A percentile compares a stretch with the other conserved stretches of the same genome.
Evolutionary conservation across 2,888 invertebrate species (phyloP).

Genomic region (Petrolisthes cinctipes): DNA sequence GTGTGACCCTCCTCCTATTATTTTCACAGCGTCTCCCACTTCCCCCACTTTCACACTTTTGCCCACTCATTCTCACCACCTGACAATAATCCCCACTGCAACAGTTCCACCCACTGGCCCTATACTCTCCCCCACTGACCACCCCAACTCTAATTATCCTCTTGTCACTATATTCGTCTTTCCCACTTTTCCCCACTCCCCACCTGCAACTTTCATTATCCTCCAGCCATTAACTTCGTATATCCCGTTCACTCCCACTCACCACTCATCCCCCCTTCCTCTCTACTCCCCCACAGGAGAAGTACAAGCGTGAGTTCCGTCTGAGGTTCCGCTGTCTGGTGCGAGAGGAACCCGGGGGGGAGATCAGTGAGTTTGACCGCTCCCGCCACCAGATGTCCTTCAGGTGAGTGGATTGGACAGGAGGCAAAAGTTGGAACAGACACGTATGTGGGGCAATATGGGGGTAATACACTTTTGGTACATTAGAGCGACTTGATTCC

Average conservation of each 20-base stretch:
- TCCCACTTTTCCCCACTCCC: not conserved
- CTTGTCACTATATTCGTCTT: not conserved
- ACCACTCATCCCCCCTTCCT: too few relatives aligned
- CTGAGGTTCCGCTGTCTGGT: constrained; percentile 73
- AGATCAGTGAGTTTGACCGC: constrained; percentile 44
- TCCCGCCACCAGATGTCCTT: constrained; percentile 46
- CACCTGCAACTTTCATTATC: not conserved
- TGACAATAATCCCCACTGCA: not conserved
- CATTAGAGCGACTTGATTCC: too few relatives aligned
- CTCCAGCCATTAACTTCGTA: too few relatives aligned
- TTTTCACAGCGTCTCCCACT: not conserved
- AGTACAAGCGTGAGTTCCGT: constrained; percentile 83
- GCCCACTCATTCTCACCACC: not conserved
- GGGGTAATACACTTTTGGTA: too few relatives aligned
- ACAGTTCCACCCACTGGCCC: not conserved
- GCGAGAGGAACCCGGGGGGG: constrained; percentile 7
- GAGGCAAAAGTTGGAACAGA: not conserved
- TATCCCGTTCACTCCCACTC: too few relatives aligned
- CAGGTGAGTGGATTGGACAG: constrained; percentile 29
- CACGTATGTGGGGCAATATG: not conserved
- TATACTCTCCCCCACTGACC: too few relatives aligned
- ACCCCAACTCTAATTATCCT: too few relatives aligned
- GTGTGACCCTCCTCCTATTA: not conserved
- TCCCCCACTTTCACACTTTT: not conserved
- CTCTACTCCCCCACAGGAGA: constrained; percentile 76